Conservation (phyloP, 2,113 vertebrate species). For the Columbina picui region DNA sequence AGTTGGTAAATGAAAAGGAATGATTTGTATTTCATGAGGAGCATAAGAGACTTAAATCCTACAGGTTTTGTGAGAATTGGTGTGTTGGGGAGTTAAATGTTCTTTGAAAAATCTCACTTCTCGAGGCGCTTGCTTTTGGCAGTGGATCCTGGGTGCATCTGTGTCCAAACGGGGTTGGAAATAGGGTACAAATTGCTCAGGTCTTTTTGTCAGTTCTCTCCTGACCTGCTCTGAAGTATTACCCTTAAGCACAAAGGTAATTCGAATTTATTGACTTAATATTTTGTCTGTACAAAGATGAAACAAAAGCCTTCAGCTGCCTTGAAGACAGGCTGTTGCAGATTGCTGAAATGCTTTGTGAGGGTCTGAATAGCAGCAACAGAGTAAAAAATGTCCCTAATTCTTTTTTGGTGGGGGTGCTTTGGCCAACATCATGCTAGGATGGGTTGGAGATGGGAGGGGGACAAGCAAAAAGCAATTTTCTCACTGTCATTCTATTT, state of each 20-base stretch:
- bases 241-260: background rate
- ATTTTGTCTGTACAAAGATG: background rate
- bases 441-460: conserved; percentile 8
- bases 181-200: background rate
- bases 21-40: background rate
- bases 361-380: background rate
- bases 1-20: conserved; percentile 5
- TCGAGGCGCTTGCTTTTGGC: background rate
- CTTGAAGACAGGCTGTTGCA: background rate
- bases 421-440: no score
- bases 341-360: background rate
- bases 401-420: background rate
- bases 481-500: conserved; percentile 74
- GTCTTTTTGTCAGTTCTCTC: background rate
- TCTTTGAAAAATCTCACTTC: background rate
- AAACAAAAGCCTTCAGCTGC: background rate
- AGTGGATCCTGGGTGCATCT: background rate
- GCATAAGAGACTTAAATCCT: background rate
- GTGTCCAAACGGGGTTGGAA: background rate
- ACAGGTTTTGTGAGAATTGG: accelerated
- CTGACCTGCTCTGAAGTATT: background rate
- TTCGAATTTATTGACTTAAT: accelerated
- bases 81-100: background rate
- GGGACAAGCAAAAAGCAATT: conserved; percentile 14
- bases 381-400: background rate